These are phyloP conservation scores for Caenorhabditis parvicauda DNA, from an alignment of 2,888 invertebrate genomes.

Conservation along the genomic window DNA sequence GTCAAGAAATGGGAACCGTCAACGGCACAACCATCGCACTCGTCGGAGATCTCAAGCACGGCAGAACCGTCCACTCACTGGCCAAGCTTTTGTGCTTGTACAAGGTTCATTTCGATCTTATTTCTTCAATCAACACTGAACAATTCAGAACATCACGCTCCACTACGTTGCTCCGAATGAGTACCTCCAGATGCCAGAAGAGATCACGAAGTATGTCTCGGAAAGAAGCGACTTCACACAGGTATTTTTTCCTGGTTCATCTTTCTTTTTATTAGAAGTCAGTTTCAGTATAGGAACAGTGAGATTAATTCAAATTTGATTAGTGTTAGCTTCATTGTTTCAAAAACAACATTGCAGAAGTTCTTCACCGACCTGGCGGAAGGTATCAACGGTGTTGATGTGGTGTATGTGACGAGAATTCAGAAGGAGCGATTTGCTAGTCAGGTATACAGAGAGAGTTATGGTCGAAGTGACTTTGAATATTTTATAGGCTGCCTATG, in stretches of 20 bases:
- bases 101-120: conserved; percentile 65
- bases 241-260: too few species aligned
- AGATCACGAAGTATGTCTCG: conserved; percentile 77
- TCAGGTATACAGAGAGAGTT: background rate
- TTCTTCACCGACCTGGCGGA: conserved; percentile 72
- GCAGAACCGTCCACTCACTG: conserved; percentile 94
- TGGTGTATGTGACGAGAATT: conserved; percentile 95
- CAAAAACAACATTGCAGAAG: conserved; percentile 18
- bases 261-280: background rate
- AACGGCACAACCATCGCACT: conserved; percentile 94
- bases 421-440: conserved; percentile 72
- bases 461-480: background rate
- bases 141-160: conserved; percentile 70
- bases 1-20: conserved; percentile 97
- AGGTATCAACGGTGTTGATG: conserved; percentile 87
- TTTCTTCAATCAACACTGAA: background rate
- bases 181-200: conserved; percentile 84
- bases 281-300: background rate
- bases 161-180: conserved; percentile 82
- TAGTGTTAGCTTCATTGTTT: background rate
- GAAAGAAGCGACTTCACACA: conserved; percentile 77
- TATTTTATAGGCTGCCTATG: conserved; percentile 12
- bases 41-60: conserved; percentile 96
- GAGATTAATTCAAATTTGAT: background rate
- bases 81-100: conserved; percentile 89